These are phyloP conservation scores for Dorcus parallelipipedus DNA, from an alignment of 2,888 invertebrate genomes.

Conservation along the genomic window DNA sequence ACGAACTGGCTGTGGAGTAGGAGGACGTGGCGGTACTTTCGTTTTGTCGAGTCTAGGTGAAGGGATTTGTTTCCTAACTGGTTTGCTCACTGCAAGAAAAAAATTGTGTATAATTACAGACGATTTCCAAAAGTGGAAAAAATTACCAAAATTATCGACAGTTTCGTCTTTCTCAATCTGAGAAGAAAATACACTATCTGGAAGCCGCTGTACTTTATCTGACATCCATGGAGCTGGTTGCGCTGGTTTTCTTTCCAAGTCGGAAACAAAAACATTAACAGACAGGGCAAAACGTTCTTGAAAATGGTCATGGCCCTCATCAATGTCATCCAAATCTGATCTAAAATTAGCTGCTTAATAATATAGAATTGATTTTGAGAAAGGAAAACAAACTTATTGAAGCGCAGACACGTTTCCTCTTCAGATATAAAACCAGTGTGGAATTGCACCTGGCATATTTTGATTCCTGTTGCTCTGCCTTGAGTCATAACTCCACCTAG, in stretches of 20 bases:
- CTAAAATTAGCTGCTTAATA: conserved; percentile 42
- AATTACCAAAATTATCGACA: conserved; percentile 75
- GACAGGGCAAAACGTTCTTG: conserved; percentile 67
- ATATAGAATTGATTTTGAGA: neutral
- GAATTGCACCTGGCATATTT: conserved; percentile 83
- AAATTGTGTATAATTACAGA: conserved; percentile 7
- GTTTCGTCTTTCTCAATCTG: conserved; percentile 80
- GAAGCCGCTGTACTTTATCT: conserved; percentile 57
- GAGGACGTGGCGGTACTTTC: conserved; percentile 42
- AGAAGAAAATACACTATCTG: conserved; percentile 69
- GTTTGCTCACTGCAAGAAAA: conserved; percentile 48
- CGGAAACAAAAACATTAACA: conserved; percentile 69
- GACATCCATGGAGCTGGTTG: conserved; percentile 75
- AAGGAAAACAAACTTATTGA: conserved; percentile 54
- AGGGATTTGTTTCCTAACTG: conserved; percentile 33
- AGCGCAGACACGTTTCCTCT: conserved; percentile 71
- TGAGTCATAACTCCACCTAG: conserved; percentile 63
- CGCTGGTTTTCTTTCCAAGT: conserved; percentile 63
- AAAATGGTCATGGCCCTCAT: conserved; percentile 62
- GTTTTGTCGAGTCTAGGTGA: conserved; percentile 39
- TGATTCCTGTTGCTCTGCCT: conserved; percentile 76
- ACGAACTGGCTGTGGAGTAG: conserved; percentile 30
- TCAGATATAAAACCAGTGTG: conserved; percentile 83
- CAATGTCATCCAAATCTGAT: conserved; percentile 77
- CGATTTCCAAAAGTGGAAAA: neutral